Evolutionary conservation across 2,797 vertebrate species (phyloP), one percentile per base, ranked within the genome.

Genomic region (Eptatretus atami): DNA sequence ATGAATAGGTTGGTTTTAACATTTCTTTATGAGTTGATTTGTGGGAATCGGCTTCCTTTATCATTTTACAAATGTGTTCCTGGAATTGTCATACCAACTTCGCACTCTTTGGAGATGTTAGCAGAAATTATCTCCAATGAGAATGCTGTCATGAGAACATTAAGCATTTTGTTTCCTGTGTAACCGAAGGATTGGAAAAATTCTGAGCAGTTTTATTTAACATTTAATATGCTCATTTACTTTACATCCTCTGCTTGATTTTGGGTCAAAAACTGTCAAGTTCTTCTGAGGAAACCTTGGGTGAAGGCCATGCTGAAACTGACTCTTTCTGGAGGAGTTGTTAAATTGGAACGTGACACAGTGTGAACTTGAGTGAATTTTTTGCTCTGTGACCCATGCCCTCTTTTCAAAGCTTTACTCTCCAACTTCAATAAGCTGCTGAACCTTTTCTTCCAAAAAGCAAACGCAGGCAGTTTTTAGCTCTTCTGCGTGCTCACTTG

Each of bases 131-230:
- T 44, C 31, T 44, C 31, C 31, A 44, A 44, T n/a, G n/a, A n/a
- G n/a, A n/a, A n/a, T 8, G 31, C 6, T 44, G 31, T 44, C 31
- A 44, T 44, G 31, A 44, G 31, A 5, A 44, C 31, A 44, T 44
- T 3, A 44, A 4, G 2, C 2, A 44, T 44, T 44, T 44, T 44
- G 31, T 44, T 44, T 44, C 31, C 31, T 44, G 31, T 44, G 31
- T 44, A 44, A 44, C 31, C 6, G 31, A 44, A 44, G 31, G 31
- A 44, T 44, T 44, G 31, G 31, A 44, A 44, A 4, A 4, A 44
- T 44, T 44, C 10, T 61, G 57, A 25, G 57, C 57, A 61, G 57
- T 61, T 61, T 61, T 61, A 61, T n/a, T 61, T 25, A n/a, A 61
- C 57, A 44, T 44, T 44, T 44, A n/a, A 44, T 44, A 44, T 8